Conservation (phyloP, 1,140 invertebrate genomes). For the Leucophenga varia region DNA sequence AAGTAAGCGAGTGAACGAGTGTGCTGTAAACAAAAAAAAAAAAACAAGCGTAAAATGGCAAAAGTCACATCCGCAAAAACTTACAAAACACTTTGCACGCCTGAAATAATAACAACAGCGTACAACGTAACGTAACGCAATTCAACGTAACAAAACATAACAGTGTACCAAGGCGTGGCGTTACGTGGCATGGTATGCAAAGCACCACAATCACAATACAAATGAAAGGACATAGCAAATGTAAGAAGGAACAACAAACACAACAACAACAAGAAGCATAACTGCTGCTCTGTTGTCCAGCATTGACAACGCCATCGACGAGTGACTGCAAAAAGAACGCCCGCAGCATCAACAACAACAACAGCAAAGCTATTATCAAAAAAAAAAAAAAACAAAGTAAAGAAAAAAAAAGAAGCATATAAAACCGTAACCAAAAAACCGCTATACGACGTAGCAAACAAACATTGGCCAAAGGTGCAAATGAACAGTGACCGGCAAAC, state of each 20-base stretch:
- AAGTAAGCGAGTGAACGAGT: not conserved
- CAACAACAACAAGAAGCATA: too few species aligned
- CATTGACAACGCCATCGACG: too few species aligned
- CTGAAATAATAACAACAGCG: constrained; percentile 53
- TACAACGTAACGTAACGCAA: too few species aligned
- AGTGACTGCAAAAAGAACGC: not conserved
- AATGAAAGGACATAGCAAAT: not conserved
- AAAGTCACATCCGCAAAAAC: constrained; percentile 34
- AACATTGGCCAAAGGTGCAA: constrained; percentile 52
- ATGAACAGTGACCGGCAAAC: constrained; percentile 26
- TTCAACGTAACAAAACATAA: too few species aligned
- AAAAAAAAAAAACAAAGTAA: constrained; percentile 21
- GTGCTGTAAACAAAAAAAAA: too few species aligned
- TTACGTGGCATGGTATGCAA: too few species aligned
- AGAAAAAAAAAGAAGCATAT: not conserved
- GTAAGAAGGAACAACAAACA: not conserved
- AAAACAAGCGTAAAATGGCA: constrained; percentile 43
- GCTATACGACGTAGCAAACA: too few species aligned
- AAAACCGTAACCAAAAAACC: too few species aligned
- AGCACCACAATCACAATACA: too few species aligned
- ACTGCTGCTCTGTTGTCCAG: too few species aligned
- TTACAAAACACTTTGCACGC: constrained; percentile 47
- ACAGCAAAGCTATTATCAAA: too few species aligned
- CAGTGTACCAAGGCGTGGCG: too few species aligned
- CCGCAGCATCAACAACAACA: constrained; percentile 7